A percentile compares a stretch with the other conserved stretches of the same genome.
Evolutionary conservation across 2,113 vertebrate genomes (phyloP).

Genomic region (Casuarius casuarius): DNA sequence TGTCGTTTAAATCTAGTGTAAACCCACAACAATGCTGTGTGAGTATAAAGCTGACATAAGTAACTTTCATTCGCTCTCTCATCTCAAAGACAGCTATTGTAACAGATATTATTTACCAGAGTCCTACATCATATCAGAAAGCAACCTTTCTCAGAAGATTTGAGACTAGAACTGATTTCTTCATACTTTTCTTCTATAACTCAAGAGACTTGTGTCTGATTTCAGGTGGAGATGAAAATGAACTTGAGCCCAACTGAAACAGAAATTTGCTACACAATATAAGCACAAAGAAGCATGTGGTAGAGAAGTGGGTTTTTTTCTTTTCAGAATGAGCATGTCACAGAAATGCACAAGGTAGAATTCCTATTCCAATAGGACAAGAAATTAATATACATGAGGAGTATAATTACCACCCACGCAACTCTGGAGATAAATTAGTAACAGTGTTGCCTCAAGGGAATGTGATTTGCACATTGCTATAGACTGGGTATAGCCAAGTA

Average conservation of each 20-base stretch:
- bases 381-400: conserved; percentile 2
- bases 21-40: not conserved
- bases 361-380: not conserved
- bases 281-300: not conserved
- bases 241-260: not conserved
- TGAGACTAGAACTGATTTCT: not conserved
- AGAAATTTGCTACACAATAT: not conserved
- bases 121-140: not conserved
- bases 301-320: not conserved
- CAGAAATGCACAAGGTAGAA: not conserved
- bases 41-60: not conserved
- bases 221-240: not conserved
- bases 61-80: not conserved
- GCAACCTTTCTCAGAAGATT: not conserved
- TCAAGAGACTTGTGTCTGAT: not conserved
- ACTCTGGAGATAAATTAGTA: not conserved
- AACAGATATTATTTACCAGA: not conserved
- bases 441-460: not conserved
- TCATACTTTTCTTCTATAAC: not conserved
- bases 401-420: not conserved
- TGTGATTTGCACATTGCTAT: not conserved
- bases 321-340: not conserved
- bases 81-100: not conserved
- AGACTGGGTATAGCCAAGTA: not conserved
- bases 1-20: not conserved